Base-by-base conservation (phyloP, 1,140 invertebrate genomes). In the Formica exsecta region DNA sequence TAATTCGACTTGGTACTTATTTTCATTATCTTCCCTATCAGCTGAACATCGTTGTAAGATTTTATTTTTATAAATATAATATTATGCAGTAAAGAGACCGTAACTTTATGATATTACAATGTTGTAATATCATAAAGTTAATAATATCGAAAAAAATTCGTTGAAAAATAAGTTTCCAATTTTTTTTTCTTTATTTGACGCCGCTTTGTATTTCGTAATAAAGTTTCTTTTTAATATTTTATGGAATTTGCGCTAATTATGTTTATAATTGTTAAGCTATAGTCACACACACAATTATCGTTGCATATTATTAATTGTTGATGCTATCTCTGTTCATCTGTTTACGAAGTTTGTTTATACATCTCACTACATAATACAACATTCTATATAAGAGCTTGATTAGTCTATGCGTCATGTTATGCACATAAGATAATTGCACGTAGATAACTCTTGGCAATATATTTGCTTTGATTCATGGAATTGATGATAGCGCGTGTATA, bases 1-100 rank as follows among this genome's bases (percentile, higher is more conserved):
- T 75, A 19, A 85, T 57, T 84, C 51, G 64, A 54, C 76, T 66
- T 51, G 70, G 19, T 68, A 71, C 61, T 75, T 80, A n/a, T 44
- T 73, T 71, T 68, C 38, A 79, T 16, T 66, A 22, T 57, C 16
- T 29, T 8, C 81, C 61, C 44, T 48, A 79, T 51, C 65, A 48
- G 44, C 2, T 16, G 13, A 48, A 16, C 13, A 44, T 48, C 13
- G 13, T 48, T 11, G 44, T 9, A 41, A 41, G 8, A 41, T 41
- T 41, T 7, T 41, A 41, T 41, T 41, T 41, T 41, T 41, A 2
- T 41, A 41, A 41, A 3, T 41, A 41, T 41, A 41, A 41, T 41
- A 41, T 11, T 11, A 41, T 11, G 9, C 41, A 41, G 9, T 9
- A 9, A 41, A 41, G 0, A 41, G 1, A 1, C 25, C 25, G 25